Conservation (phyloP, 2,113 vertebrate species). For the Paramormyrops kingsleyae region DNA sequence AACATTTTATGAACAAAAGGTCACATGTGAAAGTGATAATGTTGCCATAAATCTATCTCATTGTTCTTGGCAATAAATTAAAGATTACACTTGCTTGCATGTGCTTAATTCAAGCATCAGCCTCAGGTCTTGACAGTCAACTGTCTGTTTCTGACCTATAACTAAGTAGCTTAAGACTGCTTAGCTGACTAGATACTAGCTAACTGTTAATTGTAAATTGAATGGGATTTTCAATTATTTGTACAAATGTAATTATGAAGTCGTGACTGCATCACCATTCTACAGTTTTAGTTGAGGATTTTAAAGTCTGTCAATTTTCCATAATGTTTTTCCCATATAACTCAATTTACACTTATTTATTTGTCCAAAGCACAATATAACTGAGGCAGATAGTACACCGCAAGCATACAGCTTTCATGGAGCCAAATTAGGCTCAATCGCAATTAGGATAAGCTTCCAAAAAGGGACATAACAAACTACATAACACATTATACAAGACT, state of each 20-base stretch:
- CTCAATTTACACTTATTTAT: not conserved
- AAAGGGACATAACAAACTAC: not conserved
- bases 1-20: not conserved
- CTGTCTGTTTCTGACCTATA: not conserved
- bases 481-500: not conserved
- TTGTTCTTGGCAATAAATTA: not conserved
- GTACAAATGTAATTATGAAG: not conserved
- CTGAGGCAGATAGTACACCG: not conserved
- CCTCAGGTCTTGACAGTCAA: not conserved
- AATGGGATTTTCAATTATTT: not conserved
- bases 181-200: not conserved
- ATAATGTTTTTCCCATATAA: not conserved
- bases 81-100: not conserved
- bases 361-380: not conserved
- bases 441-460: not conserved
- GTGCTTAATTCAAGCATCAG: not conserved
- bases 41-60: not conserved
- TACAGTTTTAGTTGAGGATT: not conserved
- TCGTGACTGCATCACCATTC: not conserved
- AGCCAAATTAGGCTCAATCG: not conserved
- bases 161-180: not conserved
- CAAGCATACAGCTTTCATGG: not conserved
- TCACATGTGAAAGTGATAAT: not conserved
- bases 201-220: not conserved
- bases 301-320: not conserved